Evolutionary conservation across 2,797 vertebrate genomes (phyloP), one percentile per base, ranked within the genome.

Genomic region (Takifugu rubripes): DNA sequence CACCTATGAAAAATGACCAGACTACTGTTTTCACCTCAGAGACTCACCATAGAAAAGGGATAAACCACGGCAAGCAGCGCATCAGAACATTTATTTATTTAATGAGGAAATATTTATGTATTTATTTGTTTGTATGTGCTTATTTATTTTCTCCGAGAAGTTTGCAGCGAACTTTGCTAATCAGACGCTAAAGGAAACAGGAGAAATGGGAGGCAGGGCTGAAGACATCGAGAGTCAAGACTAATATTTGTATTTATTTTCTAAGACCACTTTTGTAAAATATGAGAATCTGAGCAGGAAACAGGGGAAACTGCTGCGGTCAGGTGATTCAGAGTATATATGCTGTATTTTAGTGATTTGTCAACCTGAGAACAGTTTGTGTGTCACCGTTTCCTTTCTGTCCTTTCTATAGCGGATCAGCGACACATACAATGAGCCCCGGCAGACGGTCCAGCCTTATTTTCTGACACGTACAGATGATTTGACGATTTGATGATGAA

Each of bases 111-210:
- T 90, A 92, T 91, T 90, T 90, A 92, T 91, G 84, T 92, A 91
- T 91, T 90, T 91, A 90, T 92, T 91, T 78, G 73, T 89, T 90
- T 89, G 53, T 89, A 89, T 87, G 82, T 90, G 91, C 90, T 88
- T 90, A 91, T 91, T 89, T 87, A 89, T 88, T 88, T 90, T 89
- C 86, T 81, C 68, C 62, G 61, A 68, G 49, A 54, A 70, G 57
- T 52, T 25, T 54, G 75, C 56, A 73, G 47, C 62, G 57, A 64
- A 79, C 79, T 67, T 49, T 76, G 49, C 61, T 76, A 16, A 69
- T 73, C 44, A 7, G 6, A 55, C 63, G 54, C 46, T 45, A 16
- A 45, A 43, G 31, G 31, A 52, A 58, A 48, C 46, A 6, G 12
- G 63, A 55, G 47, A 59, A 27, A 53, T 67, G 62, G 65, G 25